Conservation (phyloP, 2,113 vertebrate genomes). For the Crotophaga sulcirostris region DNA sequence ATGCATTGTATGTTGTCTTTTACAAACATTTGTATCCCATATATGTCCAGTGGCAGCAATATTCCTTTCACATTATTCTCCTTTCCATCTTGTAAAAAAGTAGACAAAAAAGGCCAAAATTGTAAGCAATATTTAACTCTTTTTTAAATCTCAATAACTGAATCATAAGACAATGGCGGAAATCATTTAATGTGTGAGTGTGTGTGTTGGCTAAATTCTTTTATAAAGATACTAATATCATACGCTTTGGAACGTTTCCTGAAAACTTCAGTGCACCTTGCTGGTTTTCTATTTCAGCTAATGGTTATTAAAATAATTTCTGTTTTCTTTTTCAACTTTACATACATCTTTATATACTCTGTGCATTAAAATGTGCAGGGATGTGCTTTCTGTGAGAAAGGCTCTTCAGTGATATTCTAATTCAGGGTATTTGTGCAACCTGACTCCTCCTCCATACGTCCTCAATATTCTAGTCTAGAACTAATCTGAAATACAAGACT, state of each 20-base stretch:
- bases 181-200: background rate
- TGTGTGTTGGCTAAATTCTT: background rate
- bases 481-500: slow-evolving; percentile 21
- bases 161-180: background rate
- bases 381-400: background rate
- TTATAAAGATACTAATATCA: background rate
- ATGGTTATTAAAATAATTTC: background rate
- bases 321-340: background rate
- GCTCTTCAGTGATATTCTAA: background rate
- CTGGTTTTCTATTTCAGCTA: background rate
- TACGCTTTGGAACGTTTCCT: background rate
- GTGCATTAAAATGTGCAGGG: background rate
- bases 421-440: background rate
- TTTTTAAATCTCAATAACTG: background rate
- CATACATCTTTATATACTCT: background rate
- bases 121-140: background rate
- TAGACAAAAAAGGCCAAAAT: background rate
- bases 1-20: background rate
- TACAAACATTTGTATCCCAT: background rate
- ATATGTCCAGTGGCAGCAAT: background rate
- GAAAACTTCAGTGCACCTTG: background rate
- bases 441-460: background rate
- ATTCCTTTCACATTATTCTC: background rate
- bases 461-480: background rate
- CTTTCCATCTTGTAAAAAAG: background rate